phyloP scores from a whole-genome alignment of 1,140 invertebrate species.

The Zelostemma sp. region DNA sequence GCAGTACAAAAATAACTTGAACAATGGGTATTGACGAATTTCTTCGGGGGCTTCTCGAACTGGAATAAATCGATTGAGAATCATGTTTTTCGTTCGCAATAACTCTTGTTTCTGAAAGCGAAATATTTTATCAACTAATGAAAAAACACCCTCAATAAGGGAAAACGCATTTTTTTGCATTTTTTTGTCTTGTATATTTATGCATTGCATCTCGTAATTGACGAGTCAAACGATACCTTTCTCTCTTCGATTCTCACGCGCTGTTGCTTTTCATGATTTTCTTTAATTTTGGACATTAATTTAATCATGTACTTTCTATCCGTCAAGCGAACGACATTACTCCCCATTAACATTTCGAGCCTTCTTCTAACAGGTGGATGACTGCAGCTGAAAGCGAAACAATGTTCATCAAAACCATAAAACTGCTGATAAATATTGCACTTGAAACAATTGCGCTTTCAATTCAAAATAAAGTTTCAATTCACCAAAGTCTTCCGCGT shows the following conservation, averaged over 20 bases:
- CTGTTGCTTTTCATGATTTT: constrained; percentile 74
- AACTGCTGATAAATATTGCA: no score
- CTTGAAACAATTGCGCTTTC: no score
- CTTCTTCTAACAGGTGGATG: constrained; percentile 71
- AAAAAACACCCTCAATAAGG: constrained; percentile 3
- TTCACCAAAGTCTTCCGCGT: no score
- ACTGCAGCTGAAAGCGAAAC: constrained; percentile 68
- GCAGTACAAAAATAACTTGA: constrained; percentile 75
- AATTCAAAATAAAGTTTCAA: no score
- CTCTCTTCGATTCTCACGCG: constrained; percentile 74
- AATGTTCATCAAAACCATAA: background rate
- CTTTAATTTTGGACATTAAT: constrained; percentile 73
- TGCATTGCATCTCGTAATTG: no score
- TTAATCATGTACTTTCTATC: constrained; percentile 77
- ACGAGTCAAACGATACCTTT: no score
- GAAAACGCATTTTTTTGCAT: background rate
- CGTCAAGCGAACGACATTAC: constrained; percentile 75
- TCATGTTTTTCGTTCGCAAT: constrained; percentile 76
- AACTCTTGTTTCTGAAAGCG: constrained; percentile 74
- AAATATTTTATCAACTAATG: constrained; percentile 2
- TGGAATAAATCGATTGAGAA: constrained; percentile 74
- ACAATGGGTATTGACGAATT: constrained; percentile 76
- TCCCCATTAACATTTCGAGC: constrained; percentile 76
- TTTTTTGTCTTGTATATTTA: constrained; percentile 2
- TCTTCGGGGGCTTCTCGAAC: constrained; percentile 76